Base-by-base conservation (phyloP, 2,797 vertebrate genomes). In the Mormyrops boulengeri region DNA sequence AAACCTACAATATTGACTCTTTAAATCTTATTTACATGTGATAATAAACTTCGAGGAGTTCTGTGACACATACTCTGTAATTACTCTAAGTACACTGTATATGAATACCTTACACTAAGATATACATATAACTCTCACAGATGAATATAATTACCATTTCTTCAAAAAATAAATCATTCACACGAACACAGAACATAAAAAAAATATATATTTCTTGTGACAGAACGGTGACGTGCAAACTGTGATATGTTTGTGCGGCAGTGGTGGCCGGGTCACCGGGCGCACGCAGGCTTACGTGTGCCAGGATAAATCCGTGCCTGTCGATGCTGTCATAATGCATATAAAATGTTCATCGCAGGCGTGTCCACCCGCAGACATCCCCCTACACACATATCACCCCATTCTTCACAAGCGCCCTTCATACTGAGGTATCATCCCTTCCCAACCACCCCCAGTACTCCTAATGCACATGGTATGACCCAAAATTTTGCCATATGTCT, bases 61-160 rank as follows among this genome's bases (percentile, higher is more conserved):
- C 38, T 94, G 95, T 94, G 92, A 95, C 91, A 96, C 95, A 77
- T 77, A 77, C 73, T 77, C 73, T 77, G 73, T 95, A 96, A 95
- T 94, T 96, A 95, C 95, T 91, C 94, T 94, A 94, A 94, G 93
- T 93, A 96, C 93, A 93, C 91, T 93, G 91, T 95, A 94, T 94
- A 96, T 93, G 91, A 92, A 95, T 92, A 95, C 93, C 92, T 93
- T 93, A 96, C 95, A 94, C 92, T 93, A 92, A 94, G 94, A 95
- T 94, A 92, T 94, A 94, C 93, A 94, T 90, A 95, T 90, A 92
- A 90, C 89, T 92, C 82, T 92, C 84, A 52, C 84, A 7, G 26
- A 87, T 66, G 26, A 89, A 87, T 89, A 73, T 91, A 91, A 88
- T 90, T 89, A 91, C 57, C n/a, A 88, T 90, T 92, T 91, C 88